phyloP scores from a whole-genome alignment of 2,113 vertebrate genomes.

The Tapirus terrestris region DNA sequence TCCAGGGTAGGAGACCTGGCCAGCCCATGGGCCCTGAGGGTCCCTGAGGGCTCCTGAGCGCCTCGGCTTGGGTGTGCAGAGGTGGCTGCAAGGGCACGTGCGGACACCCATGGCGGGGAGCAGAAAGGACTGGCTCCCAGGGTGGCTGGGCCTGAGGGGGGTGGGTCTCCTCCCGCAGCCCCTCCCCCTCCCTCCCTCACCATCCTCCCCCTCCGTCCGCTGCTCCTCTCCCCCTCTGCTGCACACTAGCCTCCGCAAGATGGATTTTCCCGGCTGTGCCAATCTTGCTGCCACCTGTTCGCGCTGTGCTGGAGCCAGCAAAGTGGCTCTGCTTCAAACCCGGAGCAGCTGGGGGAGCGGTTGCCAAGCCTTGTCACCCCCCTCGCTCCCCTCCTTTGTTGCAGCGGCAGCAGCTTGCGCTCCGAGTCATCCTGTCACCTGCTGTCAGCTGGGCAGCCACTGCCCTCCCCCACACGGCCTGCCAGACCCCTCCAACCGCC shows the following conservation, averaged over 20 bases:
- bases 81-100: background rate
- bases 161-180: background rate
- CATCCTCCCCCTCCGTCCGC: background rate
- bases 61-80: background rate
- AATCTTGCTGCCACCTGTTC: constrained; percentile 82
- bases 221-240: constrained; percentile 56
- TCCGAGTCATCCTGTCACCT: constrained; percentile 63
- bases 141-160: background rate
- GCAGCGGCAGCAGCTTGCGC: background rate
- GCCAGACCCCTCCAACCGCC: background rate
- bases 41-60: background rate
- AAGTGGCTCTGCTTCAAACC: constrained; percentile 78
- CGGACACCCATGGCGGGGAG: accelerated
- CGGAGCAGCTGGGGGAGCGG: constrained; percentile 76
- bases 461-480: background rate
- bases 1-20: background rate
- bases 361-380: constrained; percentile 53
- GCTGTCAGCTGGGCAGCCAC: constrained; percentile 43
- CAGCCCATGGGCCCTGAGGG: background rate
- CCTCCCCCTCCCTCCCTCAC: background rate
- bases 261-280: constrained; percentile 76
- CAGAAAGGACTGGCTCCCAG: background rate
- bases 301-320: constrained; percentile 75
- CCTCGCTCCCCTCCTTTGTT: constrained; percentile 41
- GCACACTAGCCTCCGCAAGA: constrained; percentile 64